phyloP scores from a whole-genome alignment of 2,888 invertebrate species.

The Hirudinaria manillensis region DNA sequence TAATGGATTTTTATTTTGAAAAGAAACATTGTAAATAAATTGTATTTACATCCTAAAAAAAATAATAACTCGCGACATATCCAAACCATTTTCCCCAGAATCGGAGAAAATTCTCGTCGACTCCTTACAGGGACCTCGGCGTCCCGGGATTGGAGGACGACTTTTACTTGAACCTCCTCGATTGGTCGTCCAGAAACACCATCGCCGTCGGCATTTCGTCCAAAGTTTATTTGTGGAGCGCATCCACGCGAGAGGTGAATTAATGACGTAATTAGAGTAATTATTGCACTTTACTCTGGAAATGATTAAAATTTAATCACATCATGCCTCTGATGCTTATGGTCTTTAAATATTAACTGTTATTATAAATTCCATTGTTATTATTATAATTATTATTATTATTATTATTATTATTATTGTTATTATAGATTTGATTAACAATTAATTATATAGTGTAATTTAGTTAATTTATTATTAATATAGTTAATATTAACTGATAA shows the following conservation, averaged over 20 bases:
- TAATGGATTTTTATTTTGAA: background rate
- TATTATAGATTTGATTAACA: too few species aligned
- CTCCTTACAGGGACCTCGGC: constrained; percentile 94
- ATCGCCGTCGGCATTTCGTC: constrained; percentile 93
- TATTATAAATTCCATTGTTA: too few species aligned
- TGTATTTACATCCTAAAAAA: background rate
- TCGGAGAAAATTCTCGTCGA: constrained; percentile 93
- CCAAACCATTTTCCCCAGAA: constrained; percentile 58
- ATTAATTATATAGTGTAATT: too few species aligned
- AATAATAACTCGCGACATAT: background rate
- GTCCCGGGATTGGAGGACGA: constrained; percentile 96
- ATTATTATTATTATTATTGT: too few species aligned
- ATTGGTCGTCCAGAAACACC: constrained; percentile 98
- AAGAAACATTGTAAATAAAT: too few species aligned
- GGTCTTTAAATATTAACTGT: too few species aligned
- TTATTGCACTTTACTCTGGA: too few species aligned
- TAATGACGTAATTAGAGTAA: background rate
- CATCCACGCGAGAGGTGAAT: constrained; percentile 84
- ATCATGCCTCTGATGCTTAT: too few species aligned
- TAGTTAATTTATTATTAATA: background rate
- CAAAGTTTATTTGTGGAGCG: constrained; percentile 97
- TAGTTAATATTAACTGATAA: background rate
- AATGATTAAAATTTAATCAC: too few species aligned
- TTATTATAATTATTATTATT: too few species aligned
- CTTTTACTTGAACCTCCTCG: constrained; percentile 95